A percentile compares a stretch with the other conserved stretches of the same genome.
These are phyloP conservation scores for Glyptemys insculpta DNA, from an alignment of 2,797 vertebrate species.

Conservation along the genomic window DNA sequence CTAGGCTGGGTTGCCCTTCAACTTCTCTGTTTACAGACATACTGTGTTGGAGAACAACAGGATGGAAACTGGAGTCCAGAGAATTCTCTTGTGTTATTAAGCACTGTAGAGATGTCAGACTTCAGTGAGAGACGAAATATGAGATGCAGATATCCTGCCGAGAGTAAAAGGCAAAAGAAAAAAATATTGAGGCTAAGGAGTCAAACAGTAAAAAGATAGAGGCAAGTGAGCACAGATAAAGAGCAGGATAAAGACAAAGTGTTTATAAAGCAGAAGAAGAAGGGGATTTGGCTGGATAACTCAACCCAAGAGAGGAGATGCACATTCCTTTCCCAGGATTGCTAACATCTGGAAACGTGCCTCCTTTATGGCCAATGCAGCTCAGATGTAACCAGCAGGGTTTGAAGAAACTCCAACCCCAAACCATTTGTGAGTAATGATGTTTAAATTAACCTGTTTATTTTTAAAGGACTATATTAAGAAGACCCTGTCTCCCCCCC, in stretches of 20 bases:
- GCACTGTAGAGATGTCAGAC: constrained; percentile 21
- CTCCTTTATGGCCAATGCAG: neutral
- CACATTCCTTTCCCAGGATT: neutral
- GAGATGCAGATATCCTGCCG: constrained; percentile 40
- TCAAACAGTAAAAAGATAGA: neutral
- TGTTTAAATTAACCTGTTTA: neutral
- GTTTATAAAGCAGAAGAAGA: neutral
- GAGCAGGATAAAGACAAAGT: neutral
- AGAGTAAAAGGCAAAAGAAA: constrained; percentile 38
- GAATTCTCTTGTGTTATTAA: neutral
- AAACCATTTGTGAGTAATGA: neutral
- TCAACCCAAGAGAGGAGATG: neutral
- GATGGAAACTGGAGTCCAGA: neutral
- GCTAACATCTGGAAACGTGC: neutral
- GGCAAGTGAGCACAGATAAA: neutral
- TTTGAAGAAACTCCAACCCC: neutral
- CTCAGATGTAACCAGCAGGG: neutral
- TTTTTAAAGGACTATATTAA: neutral
- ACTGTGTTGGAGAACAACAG: neutral
- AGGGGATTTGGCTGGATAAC: neutral
- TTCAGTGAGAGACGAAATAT: constrained; percentile 16
- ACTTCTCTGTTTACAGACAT: neutral
- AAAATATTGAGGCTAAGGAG: constrained; percentile 31
- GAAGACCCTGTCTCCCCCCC: neutral
- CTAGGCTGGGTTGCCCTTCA: neutral